Evolutionary conservation across 2,888 invertebrate species (phyloP).

Genomic region (Pseudococcus viburni): DNA sequence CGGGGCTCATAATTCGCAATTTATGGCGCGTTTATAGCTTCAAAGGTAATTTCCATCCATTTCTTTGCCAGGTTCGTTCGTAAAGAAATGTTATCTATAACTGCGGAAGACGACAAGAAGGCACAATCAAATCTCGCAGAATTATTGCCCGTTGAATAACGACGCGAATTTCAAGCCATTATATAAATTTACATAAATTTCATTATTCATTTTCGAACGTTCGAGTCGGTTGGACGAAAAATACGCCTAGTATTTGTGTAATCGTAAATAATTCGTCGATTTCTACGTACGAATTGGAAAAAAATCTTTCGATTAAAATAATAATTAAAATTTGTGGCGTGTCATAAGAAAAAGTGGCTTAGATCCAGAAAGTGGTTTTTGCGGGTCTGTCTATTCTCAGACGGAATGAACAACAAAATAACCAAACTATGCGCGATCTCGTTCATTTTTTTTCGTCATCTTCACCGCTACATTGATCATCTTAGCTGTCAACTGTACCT

Average conservation of each 20-base stretch:
- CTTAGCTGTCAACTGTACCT: too few species aligned
- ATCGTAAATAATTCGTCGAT: neutral
- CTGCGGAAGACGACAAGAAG: slow-evolving; percentile 33
- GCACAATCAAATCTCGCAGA: slow-evolving; percentile 63
- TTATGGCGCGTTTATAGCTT: slow-evolving; percentile 66
- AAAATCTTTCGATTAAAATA: neutral
- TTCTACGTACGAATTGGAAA: neutral
- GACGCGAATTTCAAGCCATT: slow-evolving; percentile 50
- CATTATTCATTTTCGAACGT: slow-evolving; percentile 17
- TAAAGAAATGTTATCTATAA: slow-evolving; percentile 60
- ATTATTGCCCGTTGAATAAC: slow-evolving; percentile 62
- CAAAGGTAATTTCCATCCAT: slow-evolving; percentile 66
- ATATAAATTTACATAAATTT: slow-evolving; percentile 62
- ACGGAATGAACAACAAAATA: too few species aligned
- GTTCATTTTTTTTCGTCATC: too few species aligned
- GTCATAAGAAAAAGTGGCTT: too few species aligned
- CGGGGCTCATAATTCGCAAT: slow-evolving; percentile 66
- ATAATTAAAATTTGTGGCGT: too few species aligned
- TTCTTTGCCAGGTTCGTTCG: slow-evolving; percentile 64
- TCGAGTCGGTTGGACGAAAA: neutral
- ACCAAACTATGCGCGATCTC: too few species aligned
- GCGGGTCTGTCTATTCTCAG: too few species aligned
- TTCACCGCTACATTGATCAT: too few species aligned
- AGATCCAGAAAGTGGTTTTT: too few species aligned
- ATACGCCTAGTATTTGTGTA: neutral